Evolutionary conservation across 1,140 invertebrate genomes (phyloP), one percentile per base, ranked within the genome.

Genomic region (Drosophila cardini): DNA sequence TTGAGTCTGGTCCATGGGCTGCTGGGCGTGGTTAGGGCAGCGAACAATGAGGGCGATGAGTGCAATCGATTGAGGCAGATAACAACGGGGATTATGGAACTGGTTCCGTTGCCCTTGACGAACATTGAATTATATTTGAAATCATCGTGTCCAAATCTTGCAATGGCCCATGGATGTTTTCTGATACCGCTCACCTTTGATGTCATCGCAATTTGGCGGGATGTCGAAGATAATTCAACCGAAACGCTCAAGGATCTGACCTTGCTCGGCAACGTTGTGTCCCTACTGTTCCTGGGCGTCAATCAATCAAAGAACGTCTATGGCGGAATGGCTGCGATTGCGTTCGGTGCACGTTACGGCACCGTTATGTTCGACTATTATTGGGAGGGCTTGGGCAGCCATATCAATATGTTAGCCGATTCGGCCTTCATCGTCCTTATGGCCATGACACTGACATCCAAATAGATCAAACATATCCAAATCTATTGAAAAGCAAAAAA

Each of bases 81-180:
- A 3, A 78, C 76, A 0, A 69, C 73, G 6, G 72, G 79, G 0
- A 68, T 89, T 4, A 84, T 91, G 80, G 85, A 91, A 36, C 82
- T 91, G n/a, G 80, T 75, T 1, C 85, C 90, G 8, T 38, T 91
- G 55, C 90, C 90, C 0, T 16, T 91, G 26, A 60, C 78, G 16
- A 91, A 91, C 43, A 90, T 91, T 45, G 82, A 91, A 13, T 50
- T 91, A 0, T 91, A 91, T 56, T 21, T 87, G 16, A 73, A 43
- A n/a, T 91, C 90, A 0, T 34, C 62, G 5, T 76, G 56, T 40
- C 71, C 77, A 0, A 50, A 70, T 8, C 30, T 91, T 67, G 90
- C 85, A 2, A 34, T 80, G 52, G 85, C 82, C 1, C 90, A 91
- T 45, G 72, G 50, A 4, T 80, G 74, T n/a, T 91, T 91, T 52